Evolutionary conservation across 1,140 invertebrate species (phyloP).

Genomic region (Zaprionus inermis): DNA sequence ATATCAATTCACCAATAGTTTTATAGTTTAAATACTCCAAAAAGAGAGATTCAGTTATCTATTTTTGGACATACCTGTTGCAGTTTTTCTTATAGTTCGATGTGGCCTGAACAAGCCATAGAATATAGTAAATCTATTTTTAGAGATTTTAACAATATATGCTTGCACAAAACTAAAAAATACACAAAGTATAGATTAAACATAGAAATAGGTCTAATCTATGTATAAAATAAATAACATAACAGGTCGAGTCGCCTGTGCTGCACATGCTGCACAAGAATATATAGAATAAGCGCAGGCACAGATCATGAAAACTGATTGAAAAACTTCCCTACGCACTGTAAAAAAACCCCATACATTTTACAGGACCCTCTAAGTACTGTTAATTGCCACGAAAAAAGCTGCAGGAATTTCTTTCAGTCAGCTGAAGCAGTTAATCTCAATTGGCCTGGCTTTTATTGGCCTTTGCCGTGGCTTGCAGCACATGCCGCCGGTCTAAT

Average conservation of each 20-base stretch:
- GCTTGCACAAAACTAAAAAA: too few relatives aligned
- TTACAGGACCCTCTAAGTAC: not conserved
- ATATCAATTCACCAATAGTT: too few relatives aligned
- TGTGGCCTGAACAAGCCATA: too few relatives aligned
- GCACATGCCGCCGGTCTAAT: conserved; percentile 49
- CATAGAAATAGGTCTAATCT: too few relatives aligned
- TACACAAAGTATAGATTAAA: too few relatives aligned
- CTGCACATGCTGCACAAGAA: not conserved
- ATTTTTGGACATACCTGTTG: too few relatives aligned
- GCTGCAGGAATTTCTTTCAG: conserved; percentile 2
- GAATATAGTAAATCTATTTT: too few relatives aligned
- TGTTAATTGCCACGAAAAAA: conserved; percentile 4
- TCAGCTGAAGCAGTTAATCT: conserved; percentile 32
- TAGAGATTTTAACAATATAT: too few relatives aligned
- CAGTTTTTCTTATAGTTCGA: too few relatives aligned
- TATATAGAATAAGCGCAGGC: not conserved
- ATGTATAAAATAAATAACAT: too few relatives aligned
- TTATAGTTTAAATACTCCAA: too few relatives aligned
- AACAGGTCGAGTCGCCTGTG: not conserved
- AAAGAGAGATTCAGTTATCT: too few relatives aligned
- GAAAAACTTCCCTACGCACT: not conserved
- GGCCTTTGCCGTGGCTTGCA: conserved; percentile 32
- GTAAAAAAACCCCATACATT: not conserved
- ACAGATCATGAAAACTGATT: not conserved
- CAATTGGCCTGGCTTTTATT: conserved; percentile 51